Evolutionary conservation across 2,888 invertebrate species (phyloP).

Genomic region (Abrostola tripartita): DNA sequence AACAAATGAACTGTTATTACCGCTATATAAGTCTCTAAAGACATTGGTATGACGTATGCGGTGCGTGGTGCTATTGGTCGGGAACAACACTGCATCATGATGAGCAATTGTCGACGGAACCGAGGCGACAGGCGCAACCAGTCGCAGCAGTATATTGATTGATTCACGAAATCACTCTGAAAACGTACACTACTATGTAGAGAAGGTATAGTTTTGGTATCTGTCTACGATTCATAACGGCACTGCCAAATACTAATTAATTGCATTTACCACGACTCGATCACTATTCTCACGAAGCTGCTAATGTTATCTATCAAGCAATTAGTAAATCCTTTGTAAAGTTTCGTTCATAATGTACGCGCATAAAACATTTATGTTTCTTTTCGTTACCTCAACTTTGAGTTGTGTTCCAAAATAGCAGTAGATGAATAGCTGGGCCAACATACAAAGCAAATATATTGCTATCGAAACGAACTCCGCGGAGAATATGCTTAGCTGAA

Average conservation of each 20-base stretch:
- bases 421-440: slow-evolving; percentile 78
- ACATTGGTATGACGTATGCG: slow-evolving; percentile 78
- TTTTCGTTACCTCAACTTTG: slow-evolving; percentile 68
- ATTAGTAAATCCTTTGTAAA: slow-evolving; percentile 11
- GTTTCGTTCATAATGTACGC: slow-evolving; percentile 17
- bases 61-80: slow-evolving; percentile 68
- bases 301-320: slow-evolving; percentile 7
- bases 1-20: slow-evolving; percentile 54
- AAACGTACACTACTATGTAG: slow-evolving; percentile 23
- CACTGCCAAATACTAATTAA: slow-evolving; percentile 34
- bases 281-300: slow-evolving; percentile 9
- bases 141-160: slow-evolving; percentile 70
- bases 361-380: neutral
- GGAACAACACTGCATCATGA: slow-evolving; percentile 71
- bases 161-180: slow-evolving; percentile 75
- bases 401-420: slow-evolving; percentile 81
- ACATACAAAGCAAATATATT: slow-evolving; percentile 75
- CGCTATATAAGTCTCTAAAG: slow-evolving; percentile 76
- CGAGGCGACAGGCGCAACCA: slow-evolving; percentile 72
- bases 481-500: slow-evolving; percentile 73
- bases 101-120: slow-evolving; percentile 71
- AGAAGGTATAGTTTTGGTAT: too few relatives aligned
- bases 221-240: neutral
- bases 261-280: slow-evolving; percentile 24
- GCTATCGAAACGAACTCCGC: slow-evolving; percentile 75